Base-by-base conservation (phyloP, 2,888 invertebrate species). In the Ormyrus labotus region DNA sequence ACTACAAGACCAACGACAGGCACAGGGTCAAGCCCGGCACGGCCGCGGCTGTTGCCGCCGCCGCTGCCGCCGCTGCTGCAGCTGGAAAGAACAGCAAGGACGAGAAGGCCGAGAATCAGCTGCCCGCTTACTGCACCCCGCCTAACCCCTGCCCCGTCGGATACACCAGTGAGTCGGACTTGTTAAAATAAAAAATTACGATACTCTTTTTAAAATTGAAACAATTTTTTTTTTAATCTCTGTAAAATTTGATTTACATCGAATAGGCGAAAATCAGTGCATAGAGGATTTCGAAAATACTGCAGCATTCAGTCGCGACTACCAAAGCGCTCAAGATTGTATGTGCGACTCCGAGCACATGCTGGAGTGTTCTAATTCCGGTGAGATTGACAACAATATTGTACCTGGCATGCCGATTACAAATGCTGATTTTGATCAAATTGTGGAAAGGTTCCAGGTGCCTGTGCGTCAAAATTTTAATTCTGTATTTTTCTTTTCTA, bases 321-420 rank as follows among this genome's bases (percentile, higher is more conserved):
- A 97, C 91, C 97, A 98, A 90, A 94, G 95, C 53, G 93, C 96
- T 1, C 98, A 98, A 91, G 96, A 97, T 82, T 99, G 99, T 90
- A 97, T 99, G 94, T 99, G 99, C 86, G 99, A 99, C 90, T 95
- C 95, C 11, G 99, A 99, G 88, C 99, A 99, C 91, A 99, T 98
- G 97, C 96, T 98, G 90, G 95, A 96, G 89, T 99, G 99, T 90
- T 95, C 96, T 0, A 93, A 93, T 2, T 92, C 92, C 61, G 88
- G 92, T 48, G 90, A 91, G 45, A 90, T 92, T 34, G 87, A 89
- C 10, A 85, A 85, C 19, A 86, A 85, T 50, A 84, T 72, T 55
- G 70, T 89, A 10, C 78, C 87, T 5, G 85, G 81, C 48, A 87
- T 88, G 80, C 87, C 90, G 34, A 90, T 93, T 13, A 90, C 91